Evolutionary conservation across 2,113 vertebrate species (phyloP), one percentile per base, ranked within the genome.

Genomic region (Perognathus longimembris): DNA sequence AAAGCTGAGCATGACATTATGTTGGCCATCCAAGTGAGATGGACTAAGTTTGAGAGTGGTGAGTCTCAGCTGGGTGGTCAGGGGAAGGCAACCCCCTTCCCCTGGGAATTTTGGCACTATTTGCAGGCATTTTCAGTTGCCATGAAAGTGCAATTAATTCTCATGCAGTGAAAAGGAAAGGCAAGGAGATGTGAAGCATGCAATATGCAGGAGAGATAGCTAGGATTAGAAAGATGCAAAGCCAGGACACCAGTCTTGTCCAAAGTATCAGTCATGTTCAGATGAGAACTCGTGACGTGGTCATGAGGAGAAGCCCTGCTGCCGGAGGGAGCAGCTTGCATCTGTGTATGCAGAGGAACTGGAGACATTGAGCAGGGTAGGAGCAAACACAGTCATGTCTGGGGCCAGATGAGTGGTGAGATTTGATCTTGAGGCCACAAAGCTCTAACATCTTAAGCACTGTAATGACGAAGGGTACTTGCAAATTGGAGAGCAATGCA

Each of bases 341-440:
- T 40, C 4, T 1, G 26, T 4, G 5, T 3, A 28, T 5, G 70
- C 1, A 0, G 9, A 8, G 30, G 28, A 59, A 32, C 0, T n/a
- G 24, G 40, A 86, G 32, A 50, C 12, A 30, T 3, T 11, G 40
- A 22, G 3, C 26, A 45, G 0, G 5, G 59, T 11, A 12, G 42
- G 11, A 38, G 12, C 17, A 54, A 78, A 54, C 2, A 20, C 32
- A 34, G 17, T 18, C 0, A 34, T 45, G 21, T 8, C 54, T 11
- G 32, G 20, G 9, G 5, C 21, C 7, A 18, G 69, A 73, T 24
- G 2, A 3, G 1, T 0, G 34, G 4, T 12, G 32, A 36, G 5
- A 30, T 22, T 7, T 17, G 75, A 45, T 20, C 3, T 4, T 17
- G 21, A 73, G 32, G 20, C 6, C 67, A 20, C 6, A 7, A 38